phyloP scores from a whole-genome alignment of 2,113 vertebrate genomes.

The Herpetotheres cachinnans region DNA sequence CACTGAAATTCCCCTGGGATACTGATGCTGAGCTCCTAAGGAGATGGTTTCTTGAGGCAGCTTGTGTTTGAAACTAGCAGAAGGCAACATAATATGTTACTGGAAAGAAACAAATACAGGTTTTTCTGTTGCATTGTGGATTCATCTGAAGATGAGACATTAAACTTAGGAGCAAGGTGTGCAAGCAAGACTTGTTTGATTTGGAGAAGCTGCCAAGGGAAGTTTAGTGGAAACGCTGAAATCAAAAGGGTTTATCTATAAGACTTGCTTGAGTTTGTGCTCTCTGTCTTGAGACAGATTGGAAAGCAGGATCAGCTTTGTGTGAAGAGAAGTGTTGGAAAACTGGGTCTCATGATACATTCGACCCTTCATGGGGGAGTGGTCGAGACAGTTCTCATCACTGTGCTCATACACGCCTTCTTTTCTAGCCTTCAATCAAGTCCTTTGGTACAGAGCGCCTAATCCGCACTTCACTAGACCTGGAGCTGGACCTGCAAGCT shows the following conservation, averaged over 20 bases:
- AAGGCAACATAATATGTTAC: neutral
- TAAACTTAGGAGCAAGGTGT: neutral
- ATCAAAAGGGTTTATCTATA: neutral
- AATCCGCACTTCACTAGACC: slow-evolving; percentile 89
- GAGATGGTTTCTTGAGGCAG: neutral
- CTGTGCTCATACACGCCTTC: neutral
- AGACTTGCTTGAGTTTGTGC: neutral
- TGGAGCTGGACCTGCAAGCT: slow-evolving; percentile 95
- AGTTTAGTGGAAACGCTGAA: neutral
- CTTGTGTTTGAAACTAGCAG: neutral
- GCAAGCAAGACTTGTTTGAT: neutral
- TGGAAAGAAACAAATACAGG: neutral
- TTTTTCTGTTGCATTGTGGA: neutral
- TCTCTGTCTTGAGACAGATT: neutral
- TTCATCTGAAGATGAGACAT: neutral
- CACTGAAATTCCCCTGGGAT: neutral
- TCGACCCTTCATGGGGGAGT: neutral
- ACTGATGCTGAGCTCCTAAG: neutral
- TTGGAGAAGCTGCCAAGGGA: neutral
- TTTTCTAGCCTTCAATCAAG: slow-evolving; percentile 76
- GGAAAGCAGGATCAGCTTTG: neutral
- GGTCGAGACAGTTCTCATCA: neutral
- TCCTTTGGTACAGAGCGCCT: slow-evolving; percentile 81
- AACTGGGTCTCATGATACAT: neutral
- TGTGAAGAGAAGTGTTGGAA: neutral